A percentile compares a stretch with the other conserved stretches of the same genome.
phyloP scores from a whole-genome alignment of 2,113 vertebrate species.

The Cyprinus carpio region DNA sequence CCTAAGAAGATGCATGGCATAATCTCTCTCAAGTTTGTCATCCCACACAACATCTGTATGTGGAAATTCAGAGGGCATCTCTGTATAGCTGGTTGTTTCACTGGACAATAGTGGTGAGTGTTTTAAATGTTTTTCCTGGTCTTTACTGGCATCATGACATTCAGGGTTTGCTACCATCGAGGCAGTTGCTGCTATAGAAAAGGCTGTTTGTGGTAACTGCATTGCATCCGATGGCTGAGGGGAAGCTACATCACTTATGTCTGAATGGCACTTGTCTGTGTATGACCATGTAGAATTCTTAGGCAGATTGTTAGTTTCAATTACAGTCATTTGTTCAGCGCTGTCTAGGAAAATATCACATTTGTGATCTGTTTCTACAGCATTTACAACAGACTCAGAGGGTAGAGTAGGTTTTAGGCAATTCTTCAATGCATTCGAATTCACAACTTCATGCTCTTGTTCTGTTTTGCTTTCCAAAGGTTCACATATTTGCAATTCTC shows the following conservation, averaged over 20 bases:
- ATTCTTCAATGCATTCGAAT: neutral
- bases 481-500: slow-evolving; percentile 41
- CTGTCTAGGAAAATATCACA: neutral
- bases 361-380: neutral
- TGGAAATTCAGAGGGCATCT: slow-evolving; percentile 36
- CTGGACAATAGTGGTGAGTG: slow-evolving; percentile 6
- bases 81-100: slow-evolving; percentile 34
- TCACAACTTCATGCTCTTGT: neutral
- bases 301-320: neutral
- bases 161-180: neutral
- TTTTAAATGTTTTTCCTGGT: neutral
- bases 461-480: slow-evolving; percentile 12
- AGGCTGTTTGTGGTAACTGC: neutral
- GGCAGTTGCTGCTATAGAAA: neutral
- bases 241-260: neutral
- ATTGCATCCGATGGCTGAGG: neutral
- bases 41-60: slow-evolving; percentile 37
- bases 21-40: slow-evolving; percentile 54
- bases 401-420: neutral
- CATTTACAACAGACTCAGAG: neutral
- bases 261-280: neutral
- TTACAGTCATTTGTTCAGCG: neutral
- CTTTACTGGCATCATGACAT: too few relatives aligned
- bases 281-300: neutral
- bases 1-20: slow-evolving; percentile 52